Evolutionary conservation across 1,140 invertebrate genomes (phyloP), one percentile per base, ranked within the genome.

Genomic region (Coelopa frigida): DNA sequence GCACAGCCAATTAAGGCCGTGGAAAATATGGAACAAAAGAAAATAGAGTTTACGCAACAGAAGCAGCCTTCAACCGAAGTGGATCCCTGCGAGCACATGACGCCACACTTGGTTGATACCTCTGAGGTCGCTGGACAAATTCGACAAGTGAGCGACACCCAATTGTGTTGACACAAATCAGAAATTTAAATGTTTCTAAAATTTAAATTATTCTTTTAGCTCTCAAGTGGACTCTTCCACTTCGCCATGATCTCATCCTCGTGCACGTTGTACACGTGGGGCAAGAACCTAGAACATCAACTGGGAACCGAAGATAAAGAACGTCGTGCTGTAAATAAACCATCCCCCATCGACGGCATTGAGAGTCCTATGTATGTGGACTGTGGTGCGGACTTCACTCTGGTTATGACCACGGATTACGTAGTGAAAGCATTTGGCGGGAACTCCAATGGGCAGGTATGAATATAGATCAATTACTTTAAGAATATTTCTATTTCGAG

Each of bases 241-340:
- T 76, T 72, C 52, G 71, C 75, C 12, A 50, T 82, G 33, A 59
- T 84, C 26, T 82, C 80, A 21, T 68, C 69, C 8, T 72, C 75
- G 46, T 80, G 79, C 32, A 70, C 72, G 26, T 55, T 84, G 0
- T 83, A 80, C 54, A 74, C 77, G 2, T 84, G 81, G 80, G 82
- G 82, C 15, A 70, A 77, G 37, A 82, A 81, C 61, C 56, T 80
- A 26, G 81, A 84, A 59, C 81, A 81, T 39, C 82, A 85, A 58
- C 61, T 85, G 17, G 83, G 82, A 20, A 68, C 64, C 3, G 67
- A 69, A 46, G 75, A 77, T 53, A 74, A 75, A 44, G 72, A 71
- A 23, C 63, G 75, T 22, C 72, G 76, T 44, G 62, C 70, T 18
- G 62, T 73, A 6, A 48, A 60, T 7, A 59, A 64, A 40, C 72